A percentile compares a stretch with the other conserved stretches of the same genome.
Evolutionary conservation across 2,888 invertebrate genomes (phyloP).

Genomic region (Eledona agricola): DNA sequence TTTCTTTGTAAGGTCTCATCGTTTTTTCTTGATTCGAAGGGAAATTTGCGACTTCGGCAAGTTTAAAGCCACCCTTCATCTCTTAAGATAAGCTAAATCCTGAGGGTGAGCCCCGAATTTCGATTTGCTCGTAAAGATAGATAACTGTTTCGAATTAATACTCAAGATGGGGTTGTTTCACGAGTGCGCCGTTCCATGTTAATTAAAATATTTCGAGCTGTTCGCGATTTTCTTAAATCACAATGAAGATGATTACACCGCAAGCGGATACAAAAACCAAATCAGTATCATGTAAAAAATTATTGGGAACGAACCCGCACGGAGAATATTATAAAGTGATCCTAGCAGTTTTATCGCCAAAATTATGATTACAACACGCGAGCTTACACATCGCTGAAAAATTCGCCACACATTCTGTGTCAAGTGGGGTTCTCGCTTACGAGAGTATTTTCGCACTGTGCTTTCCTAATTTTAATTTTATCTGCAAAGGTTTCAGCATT

Average conservation of each 20-base stretch:
- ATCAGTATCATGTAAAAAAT: conserved; percentile 22
- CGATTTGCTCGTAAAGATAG: conserved; percentile 11
- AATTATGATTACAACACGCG: no score
- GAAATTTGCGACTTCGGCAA: conserved; percentile 6
- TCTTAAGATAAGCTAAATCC: conserved; percentile 9
- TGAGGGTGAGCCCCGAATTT: conserved; percentile 3
- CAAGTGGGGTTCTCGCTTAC: no score
- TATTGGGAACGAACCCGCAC: conserved; percentile 21
- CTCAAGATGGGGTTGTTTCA: conserved; percentile 1
- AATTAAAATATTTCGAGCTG: conserved; percentile 15
- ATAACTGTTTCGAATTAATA: conserved; percentile 16
- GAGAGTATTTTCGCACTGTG: no score
- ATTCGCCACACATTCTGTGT: no score
- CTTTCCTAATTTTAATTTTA: no score
- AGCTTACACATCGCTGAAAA: no score
- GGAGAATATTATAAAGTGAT: no score
- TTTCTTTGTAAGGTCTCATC: no score
- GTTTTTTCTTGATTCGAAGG: not conserved
- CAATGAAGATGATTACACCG: conserved; percentile 24
- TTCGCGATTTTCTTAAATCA: conserved; percentile 13
- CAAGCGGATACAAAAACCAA: conserved; percentile 17
- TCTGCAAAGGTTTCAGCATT: no score
- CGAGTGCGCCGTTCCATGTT: conserved; percentile 6
- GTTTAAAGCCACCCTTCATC: conserved; percentile 14
- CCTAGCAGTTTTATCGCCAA: no score